Percentiles rank a stretch among this genome's conserved stretches.
Conservation (phyloP, 2,888 invertebrate genomes). For the Cantharis lateralis region DNA sequence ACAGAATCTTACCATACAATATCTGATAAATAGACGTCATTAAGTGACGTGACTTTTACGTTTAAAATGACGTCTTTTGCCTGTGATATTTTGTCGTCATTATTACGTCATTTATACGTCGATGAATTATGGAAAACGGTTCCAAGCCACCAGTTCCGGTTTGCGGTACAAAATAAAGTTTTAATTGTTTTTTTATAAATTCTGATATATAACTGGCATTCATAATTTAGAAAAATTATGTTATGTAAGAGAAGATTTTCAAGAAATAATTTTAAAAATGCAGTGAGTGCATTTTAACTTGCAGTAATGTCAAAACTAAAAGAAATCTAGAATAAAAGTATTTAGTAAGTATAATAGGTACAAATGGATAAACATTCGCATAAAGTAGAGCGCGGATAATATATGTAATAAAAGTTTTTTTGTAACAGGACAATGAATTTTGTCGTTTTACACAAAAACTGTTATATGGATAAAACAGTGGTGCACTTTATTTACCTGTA, state of each 20-base stretch:
- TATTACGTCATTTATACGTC: too few relatives aligned
- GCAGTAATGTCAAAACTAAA: background rate
- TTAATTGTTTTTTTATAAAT: too few relatives aligned
- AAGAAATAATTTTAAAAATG: background rate
- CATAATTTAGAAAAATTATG: background rate
- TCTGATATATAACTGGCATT: too few relatives aligned
- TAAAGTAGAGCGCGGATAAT: background rate
- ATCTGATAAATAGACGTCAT: too few relatives aligned
- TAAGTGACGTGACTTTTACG: too few relatives aligned
- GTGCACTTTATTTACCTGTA: background rate
- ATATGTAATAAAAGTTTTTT: background rate
- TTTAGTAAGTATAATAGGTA: background rate
- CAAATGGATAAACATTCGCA: background rate
- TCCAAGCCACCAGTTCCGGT: too few relatives aligned
- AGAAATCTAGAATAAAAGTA: background rate
- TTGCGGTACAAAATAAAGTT: too few relatives aligned
- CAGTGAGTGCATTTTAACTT: background rate
- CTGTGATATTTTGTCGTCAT: too few relatives aligned
- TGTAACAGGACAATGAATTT: background rate
- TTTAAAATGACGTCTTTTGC: too few relatives aligned
- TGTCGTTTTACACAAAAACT: background rate
- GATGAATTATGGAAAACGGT: too few relatives aligned
- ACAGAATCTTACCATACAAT: too few relatives aligned
- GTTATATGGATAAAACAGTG: background rate
- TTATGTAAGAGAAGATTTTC: background rate